Base-by-base conservation (phyloP, 1,140 invertebrate genomes). In the Homalodisca vitripennis region DNA sequence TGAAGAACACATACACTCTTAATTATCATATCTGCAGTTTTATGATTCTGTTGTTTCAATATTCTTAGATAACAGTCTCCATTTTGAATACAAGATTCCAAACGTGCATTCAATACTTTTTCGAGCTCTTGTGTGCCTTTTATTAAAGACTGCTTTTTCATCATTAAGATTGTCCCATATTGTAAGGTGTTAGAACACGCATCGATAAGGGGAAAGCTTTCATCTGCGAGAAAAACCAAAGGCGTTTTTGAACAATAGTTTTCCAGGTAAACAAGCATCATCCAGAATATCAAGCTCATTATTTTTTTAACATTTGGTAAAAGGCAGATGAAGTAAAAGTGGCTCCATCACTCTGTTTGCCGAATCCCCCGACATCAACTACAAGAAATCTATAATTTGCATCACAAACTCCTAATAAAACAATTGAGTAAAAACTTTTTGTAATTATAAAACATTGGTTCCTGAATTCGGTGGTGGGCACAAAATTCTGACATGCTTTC, bases 381-480 rank as follows among this genome's bases (percentile, higher is more conserved):
- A 72, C 73, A 29, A 78, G 73, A 73, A 82, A 83, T 68, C 77
- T 76, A 68, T 78, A 82, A 66, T 82, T 75, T 2, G 78, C 78
- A 75, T 84, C 81, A 81, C 81, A 20, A 83, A 55, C 3, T 79
- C 82, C 57, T 24, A 82, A 72, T 13, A 84, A 71, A 41, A 84
- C n/a, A 79, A 47, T 82, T 77, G 30, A 78, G 81, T 73, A 78
- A 82, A 71, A 72, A 77, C 1, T 74, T 62, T 72, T 83, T 83
- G 63, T 82, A 81, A 71, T 82, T 82, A 66, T 74, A 80, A 73
- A 73, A 82, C 14, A 74, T 48, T 10, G 74, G 73, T 46, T 80
- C 79, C 46, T 74, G 74, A 48, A 74, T 75, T n/a, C n/a, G n/a
- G n/a, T 48, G 24, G 10, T 79, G 84, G 65, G 3, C 34, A 67